Evolutionary conservation across 2,113 vertebrate genomes (phyloP), one percentile per base, ranked within the genome.

Genomic region (Ptilonorhynchus violaceus): DNA sequence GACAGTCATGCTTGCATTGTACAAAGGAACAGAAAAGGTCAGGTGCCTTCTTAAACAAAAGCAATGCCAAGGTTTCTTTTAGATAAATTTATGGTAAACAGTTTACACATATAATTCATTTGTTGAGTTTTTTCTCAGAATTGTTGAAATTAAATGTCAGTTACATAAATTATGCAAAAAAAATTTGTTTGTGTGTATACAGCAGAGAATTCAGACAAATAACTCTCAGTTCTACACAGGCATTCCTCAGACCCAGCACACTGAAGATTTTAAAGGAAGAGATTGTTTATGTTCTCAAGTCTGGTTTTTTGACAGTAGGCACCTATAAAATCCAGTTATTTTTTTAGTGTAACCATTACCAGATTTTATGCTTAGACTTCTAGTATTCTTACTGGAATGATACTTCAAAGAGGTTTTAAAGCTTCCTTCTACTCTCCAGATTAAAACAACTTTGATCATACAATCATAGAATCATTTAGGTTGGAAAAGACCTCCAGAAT

Each of bases 31-130:
- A 89, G 55, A 96, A 96, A 97, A 82, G 85, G 79, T 96, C 96
- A 91, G 93, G 89, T 97, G 50, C 80, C 89, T 92, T 92, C 67
- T 74, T 91, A 87, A 92, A 88, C 83, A 85, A 92, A 96, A 92
- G n/a, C 66, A 66, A 62, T 1, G 91, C 89, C 94, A 95, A 93
- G 49, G n/a, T 85, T 94, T 83, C 76, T 84, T 94, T 77, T 37
- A 88, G 74, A 91, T 88, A 92, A 92, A 93, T 88, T 75, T 83
- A 77, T 50, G 55, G n/a, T 62, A 46, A 77, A 30, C 23, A 24
- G 52, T 35, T 78, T 76, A 68, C 0, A 1, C 10, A 27, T 47
- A 47, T 53, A 79, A 85, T 77, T 92, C 33, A 74, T 91, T 88
- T 70, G 49, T 75, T 39, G 25, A 69, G 66, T 27, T 62, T 85